A percentile compares a stretch with the other conserved stretches of the same genome.
phyloP scores from a whole-genome alignment of 2,888 invertebrate species.

The Phytoseiulus persimilis region DNA sequence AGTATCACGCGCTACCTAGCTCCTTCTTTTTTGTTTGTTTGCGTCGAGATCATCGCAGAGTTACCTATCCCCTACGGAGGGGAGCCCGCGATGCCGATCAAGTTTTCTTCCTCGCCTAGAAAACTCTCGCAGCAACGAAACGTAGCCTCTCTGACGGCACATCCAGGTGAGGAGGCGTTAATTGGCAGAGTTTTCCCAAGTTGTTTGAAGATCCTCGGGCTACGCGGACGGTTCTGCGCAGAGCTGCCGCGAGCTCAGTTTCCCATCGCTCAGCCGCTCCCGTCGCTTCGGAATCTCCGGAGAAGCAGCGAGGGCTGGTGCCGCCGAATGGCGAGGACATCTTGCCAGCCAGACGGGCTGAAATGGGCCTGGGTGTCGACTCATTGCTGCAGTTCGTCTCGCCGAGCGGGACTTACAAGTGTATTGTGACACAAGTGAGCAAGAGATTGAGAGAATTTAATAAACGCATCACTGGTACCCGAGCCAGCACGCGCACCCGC shows the following conservation, averaged over 20 bases:
- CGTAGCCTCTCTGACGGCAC: background rate
- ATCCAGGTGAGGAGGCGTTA: background rate
- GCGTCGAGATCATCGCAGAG: background rate
- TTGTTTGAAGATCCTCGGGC: background rate
- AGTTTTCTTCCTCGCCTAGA: background rate
- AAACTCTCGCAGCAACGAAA: background rate
- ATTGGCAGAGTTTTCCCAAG: background rate
- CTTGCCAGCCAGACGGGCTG: too few relatives aligned
- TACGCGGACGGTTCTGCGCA: background rate
- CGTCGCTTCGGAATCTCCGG: background rate
- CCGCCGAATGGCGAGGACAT: too few relatives aligned
- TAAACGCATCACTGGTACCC: background rate
- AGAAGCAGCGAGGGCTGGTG: too few relatives aligned
- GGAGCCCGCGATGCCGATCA: too few relatives aligned
- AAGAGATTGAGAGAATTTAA: background rate
- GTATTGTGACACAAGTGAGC: background rate
- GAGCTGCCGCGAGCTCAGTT: background rate
- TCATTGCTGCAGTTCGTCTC: background rate
- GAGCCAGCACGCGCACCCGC: too few relatives aligned
- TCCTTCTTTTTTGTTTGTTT: background rate
- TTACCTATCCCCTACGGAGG: too few relatives aligned
- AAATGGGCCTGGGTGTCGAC: background rate
- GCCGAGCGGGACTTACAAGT: background rate
- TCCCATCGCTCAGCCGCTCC: too few relatives aligned
- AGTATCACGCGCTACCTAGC: background rate